A percentile compares a stretch with the other conserved stretches of the same genome.
Evolutionary conservation across 2,888 invertebrate genomes (phyloP).

Genomic region (Pilophorus perplexus): DNA sequence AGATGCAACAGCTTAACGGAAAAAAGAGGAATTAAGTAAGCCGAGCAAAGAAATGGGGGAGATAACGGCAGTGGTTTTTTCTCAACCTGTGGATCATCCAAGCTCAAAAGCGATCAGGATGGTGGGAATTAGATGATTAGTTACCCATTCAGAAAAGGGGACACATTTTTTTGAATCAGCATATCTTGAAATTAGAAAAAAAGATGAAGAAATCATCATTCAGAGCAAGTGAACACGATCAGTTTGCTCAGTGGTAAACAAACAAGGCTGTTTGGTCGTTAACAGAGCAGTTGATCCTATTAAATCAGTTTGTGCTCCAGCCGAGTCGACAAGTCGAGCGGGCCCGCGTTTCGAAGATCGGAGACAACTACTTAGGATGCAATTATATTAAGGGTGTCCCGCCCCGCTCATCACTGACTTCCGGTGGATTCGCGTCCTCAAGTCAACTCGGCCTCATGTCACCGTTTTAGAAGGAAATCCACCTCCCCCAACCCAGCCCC

Average conservation of each 20-base stretch:
- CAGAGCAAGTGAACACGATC: too few species aligned
- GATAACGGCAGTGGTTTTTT: slow-evolving; percentile 14
- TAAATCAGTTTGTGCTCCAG: background rate
- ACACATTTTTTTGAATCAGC: too few species aligned
- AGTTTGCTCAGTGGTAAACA: too few species aligned
- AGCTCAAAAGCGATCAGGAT: too few species aligned
- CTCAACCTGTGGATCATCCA: slow-evolving; percentile 22
- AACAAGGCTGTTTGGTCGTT: too few species aligned
- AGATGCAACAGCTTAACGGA: slow-evolving; percentile 23
- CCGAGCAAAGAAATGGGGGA: background rate
- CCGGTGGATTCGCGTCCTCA: background rate
- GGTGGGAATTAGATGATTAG: too few species aligned
- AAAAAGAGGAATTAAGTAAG: background rate
- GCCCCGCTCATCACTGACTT: background rate
- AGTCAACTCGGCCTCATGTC: too few species aligned
- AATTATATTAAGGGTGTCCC: background rate
- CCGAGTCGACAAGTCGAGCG: slow-evolving; percentile 1
- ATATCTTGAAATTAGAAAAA: too few species aligned
- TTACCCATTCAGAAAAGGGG: too few species aligned
- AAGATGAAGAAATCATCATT: too few species aligned
- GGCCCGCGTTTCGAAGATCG: slow-evolving; percentile 10
- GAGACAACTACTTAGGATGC: slow-evolving; percentile 8
- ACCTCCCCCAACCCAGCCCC: background rate
- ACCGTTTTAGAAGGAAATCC: too few species aligned
- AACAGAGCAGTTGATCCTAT: slow-evolving; percentile 7